phyloP scores from a whole-genome alignment of 2,113 vertebrate species.

The Cyanistes caeruleus region DNA sequence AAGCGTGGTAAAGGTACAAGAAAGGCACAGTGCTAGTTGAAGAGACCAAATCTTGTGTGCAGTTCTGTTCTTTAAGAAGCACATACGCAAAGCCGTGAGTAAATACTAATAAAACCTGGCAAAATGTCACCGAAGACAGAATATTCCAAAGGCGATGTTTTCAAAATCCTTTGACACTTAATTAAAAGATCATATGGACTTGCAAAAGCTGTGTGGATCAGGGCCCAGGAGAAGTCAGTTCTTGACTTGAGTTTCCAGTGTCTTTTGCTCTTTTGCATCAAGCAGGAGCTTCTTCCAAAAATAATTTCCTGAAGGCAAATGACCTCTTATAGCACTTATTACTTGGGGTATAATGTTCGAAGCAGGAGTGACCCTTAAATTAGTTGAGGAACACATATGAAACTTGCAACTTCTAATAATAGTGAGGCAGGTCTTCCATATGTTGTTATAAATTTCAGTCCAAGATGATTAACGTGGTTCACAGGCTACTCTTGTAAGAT shows the following conservation, averaged over 20 bases:
- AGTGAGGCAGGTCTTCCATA: conserved; percentile 39
- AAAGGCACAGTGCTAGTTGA: not conserved
- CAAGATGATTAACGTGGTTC: conserved; percentile 32
- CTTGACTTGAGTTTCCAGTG: not conserved
- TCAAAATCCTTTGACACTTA: not conserved
- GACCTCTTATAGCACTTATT: conserved; percentile 8
- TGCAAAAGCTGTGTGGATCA: not conserved
- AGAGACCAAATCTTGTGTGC: not conserved
- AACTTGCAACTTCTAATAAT: conserved; percentile 48
- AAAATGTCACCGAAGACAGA: not conserved
- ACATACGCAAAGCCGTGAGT: not conserved
- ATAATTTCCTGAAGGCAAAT: conserved; percentile 44
- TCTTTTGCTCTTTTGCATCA: conserved; percentile 25
- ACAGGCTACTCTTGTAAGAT: conserved; percentile 33
- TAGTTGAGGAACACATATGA: conserved; percentile 10
- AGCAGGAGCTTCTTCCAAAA: conserved; percentile 34
- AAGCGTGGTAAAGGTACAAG: not conserved
- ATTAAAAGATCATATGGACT: not conserved
- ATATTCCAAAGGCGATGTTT: not conserved
- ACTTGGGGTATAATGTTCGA: not conserved
- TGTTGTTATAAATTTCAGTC: conserved; percentile 47
- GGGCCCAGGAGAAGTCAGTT: not conserved
- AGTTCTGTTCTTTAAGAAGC: not conserved
- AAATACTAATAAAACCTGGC: not conserved
- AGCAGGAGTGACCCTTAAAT: conserved; percentile 2